These are phyloP conservation scores for Phrixothrix hirtus DNA, from an alignment of 2,888 invertebrate genomes.

Conservation along the genomic window DNA sequence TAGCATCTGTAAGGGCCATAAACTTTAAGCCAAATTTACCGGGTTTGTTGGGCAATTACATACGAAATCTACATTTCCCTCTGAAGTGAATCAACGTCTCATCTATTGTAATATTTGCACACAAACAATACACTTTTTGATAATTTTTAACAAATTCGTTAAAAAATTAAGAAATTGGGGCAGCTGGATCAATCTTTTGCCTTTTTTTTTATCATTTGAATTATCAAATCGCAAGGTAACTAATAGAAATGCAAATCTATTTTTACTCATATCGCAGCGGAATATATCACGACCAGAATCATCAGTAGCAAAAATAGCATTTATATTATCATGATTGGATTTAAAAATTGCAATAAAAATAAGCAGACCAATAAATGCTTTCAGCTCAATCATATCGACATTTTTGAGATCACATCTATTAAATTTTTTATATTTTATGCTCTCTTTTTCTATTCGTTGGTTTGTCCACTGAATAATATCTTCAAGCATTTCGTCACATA, in stretches of 20 bases:
- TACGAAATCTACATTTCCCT: background rate
- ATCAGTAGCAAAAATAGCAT: no score
- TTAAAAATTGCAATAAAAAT: no score
- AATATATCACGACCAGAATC: no score
- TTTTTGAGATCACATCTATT: background rate
- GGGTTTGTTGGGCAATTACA: background rate
- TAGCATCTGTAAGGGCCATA: background rate
- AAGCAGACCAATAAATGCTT: background rate
- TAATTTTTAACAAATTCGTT: background rate
- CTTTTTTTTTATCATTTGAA: background rate
- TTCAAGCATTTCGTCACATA: background rate
- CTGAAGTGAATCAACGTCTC: background rate
- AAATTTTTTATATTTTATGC: background rate
- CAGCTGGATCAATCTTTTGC: background rate
- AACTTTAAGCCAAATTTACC: background rate
- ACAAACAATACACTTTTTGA: background rate
- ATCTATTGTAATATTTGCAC: background rate
- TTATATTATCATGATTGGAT: no score
- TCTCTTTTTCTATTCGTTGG: background rate
- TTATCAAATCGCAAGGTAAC: no score
- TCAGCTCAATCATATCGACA: background rate
- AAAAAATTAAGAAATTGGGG: background rate
- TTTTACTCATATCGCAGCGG: no score
- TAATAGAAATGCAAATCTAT: no score
- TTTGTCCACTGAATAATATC: background rate